phyloP scores from a whole-genome alignment of 2,888 invertebrate genomes.

The Ganaspis brasiliensis region DNA sequence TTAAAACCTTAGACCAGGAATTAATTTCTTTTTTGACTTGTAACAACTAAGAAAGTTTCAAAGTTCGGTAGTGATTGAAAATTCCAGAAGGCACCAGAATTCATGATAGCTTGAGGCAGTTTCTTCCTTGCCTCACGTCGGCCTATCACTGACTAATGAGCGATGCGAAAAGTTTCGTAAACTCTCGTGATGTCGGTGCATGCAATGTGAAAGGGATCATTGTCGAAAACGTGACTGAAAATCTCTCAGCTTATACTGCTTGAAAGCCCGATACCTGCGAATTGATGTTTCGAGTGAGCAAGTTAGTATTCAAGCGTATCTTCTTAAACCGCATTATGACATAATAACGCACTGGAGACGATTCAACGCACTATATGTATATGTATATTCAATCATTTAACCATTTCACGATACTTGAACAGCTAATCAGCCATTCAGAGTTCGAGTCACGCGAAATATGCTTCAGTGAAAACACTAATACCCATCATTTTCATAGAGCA shows the following conservation, averaged over 20 bases:
- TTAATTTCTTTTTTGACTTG: conserved; percentile 17
- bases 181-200: conserved; percentile 35
- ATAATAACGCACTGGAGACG: conserved; percentile 10
- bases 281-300: conserved; percentile 19
- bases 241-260: conserved; percentile 22
- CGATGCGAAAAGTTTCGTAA: conserved; percentile 38
- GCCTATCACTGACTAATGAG: conserved; percentile 42
- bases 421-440: neutral
- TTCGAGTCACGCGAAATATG: neutral
- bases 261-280: neutral
- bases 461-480: too few species aligned
- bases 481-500: too few species aligned
- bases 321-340: conserved; percentile 4
- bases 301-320: conserved; percentile 36
- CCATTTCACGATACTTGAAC: conserved; percentile 1
- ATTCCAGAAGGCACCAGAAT: conserved; percentile 38
- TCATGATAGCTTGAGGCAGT: conserved; percentile 41
- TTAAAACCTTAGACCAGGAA: conserved; percentile 12
- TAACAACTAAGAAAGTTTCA: neutral
- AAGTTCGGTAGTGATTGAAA: conserved; percentile 34
- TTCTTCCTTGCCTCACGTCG: conserved; percentile 39
- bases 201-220: conserved; percentile 40
- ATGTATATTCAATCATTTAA: neutral
- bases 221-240: conserved; percentile 37
- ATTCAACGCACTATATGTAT: conserved; percentile 8